Conservation (phyloP, 2,888 invertebrate genomes). For the Oconnorella tubifera region DNA sequence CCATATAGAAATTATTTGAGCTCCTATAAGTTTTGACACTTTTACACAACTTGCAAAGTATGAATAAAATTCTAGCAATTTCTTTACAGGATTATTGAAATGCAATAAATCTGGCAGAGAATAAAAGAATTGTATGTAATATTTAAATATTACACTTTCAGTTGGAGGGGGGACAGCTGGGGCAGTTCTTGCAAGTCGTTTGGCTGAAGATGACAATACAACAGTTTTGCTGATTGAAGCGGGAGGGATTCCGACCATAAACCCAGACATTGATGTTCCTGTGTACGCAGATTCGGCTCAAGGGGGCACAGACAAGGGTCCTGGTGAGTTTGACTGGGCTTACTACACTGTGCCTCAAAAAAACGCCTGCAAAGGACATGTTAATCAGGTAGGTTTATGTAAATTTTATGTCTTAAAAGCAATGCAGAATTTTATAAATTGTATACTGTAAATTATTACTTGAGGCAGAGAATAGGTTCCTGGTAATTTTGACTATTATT, state of each 20-base stretch:
- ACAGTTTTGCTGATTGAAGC: constrained; percentile 49
- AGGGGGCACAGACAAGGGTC: constrained; percentile 11
- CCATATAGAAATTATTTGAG: too few species aligned
- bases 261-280: constrained; percentile 32
- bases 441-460: too few species aligned
- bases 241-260: constrained; percentile 52
- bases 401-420: too few species aligned
- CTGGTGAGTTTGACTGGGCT: constrained; percentile 31
- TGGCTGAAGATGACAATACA: constrained; percentile 30
- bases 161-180: constrained; percentile 38
- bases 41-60: too few species aligned
- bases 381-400: constrained; percentile 29
- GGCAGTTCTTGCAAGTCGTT: constrained; percentile 33
- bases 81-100: too few species aligned
- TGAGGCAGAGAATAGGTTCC: too few species aligned
- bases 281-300: constrained; percentile 29
- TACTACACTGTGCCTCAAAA: constrained; percentile 35
- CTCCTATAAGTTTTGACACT: too few species aligned
- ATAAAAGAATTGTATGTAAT: too few species aligned
- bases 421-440: too few species aligned
- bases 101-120: too few species aligned
- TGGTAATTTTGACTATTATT: too few species aligned
- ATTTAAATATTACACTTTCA: constrained; percentile 21
- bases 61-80: too few species aligned
- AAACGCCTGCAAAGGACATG: constrained; percentile 33